Evolutionary conservation across 2,113 vertebrate species (phyloP).

Genomic region (Nothocercus julius): DNA sequence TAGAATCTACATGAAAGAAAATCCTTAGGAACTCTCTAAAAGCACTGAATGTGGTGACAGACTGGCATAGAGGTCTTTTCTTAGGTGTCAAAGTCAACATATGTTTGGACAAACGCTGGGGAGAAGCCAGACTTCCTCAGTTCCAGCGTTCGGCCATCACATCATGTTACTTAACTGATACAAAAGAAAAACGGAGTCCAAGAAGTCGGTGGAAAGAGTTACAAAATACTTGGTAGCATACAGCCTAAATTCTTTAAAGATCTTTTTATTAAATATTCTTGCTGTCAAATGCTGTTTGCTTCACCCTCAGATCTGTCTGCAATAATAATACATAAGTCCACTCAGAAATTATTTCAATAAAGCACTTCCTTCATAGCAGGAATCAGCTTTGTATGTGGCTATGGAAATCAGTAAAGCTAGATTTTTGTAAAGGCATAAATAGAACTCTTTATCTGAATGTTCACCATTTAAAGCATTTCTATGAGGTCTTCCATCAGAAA

Average conservation of each 20-base stretch:
- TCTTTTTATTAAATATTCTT: slow-evolving; percentile 46
- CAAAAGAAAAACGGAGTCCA: slow-evolving; percentile 46
- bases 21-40: neutral
- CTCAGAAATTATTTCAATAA: slow-evolving; percentile 36
- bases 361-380: slow-evolving; percentile 10
- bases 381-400: neutral
- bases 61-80: neutral
- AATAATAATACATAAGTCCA: slow-evolving; percentile 3
- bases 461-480: neutral
- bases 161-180: slow-evolving; percentile 50
- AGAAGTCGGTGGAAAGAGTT: slow-evolving; percentile 39
- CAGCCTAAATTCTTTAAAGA: slow-evolving; percentile 46
- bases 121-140: slow-evolving; percentile 41
- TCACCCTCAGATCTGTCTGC: slow-evolving; percentile 54
- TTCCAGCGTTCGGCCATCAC: slow-evolving; percentile 30
- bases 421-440: neutral
- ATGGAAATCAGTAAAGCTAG: neutral
- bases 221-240: slow-evolving; percentile 51
- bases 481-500: neutral
- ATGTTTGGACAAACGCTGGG: slow-evolving; percentile 15
- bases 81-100: slow-evolving; percentile 47
- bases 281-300: slow-evolving; percentile 55
- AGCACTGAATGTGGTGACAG: neutral
- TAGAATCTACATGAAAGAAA: neutral
- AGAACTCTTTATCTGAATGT: slow-evolving; percentile 24